Conservation (phyloP, 2,888 invertebrate genomes). For the Alloscopus bannaensis region DNA sequence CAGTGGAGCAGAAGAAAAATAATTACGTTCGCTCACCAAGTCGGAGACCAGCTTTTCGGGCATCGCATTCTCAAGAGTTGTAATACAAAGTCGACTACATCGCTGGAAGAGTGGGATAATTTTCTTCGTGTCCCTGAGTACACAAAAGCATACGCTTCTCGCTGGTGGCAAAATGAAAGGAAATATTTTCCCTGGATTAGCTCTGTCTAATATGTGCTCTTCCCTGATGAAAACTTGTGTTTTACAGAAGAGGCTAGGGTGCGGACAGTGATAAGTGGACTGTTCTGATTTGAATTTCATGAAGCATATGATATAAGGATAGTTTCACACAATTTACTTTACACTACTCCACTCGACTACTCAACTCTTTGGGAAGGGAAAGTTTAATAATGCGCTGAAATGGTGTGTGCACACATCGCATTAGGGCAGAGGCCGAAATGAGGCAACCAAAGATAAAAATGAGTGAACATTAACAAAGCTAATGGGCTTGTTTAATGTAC, state of each 20-base stretch:
- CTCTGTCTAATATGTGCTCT: too few species aligned
- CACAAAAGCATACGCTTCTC: too few species aligned
- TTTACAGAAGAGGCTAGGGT: slow-evolving; percentile 11
- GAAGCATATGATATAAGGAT: slow-evolving; percentile 13
- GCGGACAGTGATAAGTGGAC: slow-evolving; percentile 58
- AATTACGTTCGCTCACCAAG: slow-evolving; percentile 59
- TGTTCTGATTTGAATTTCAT: slow-evolving; percentile 49
- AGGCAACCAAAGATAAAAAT: slow-evolving; percentile 21
- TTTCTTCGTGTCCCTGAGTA: too few species aligned
- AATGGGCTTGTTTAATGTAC: too few species aligned
- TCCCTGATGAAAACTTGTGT: neutral
- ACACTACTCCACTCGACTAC: neutral
- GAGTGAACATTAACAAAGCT: slow-evolving; percentile 26
- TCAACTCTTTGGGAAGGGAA: neutral
- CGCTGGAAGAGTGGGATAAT: too few species aligned
- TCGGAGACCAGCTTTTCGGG: neutral
- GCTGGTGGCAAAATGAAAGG: too few species aligned
- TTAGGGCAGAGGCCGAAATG: neutral
- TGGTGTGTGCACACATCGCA: neutral
- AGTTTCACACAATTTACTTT: neutral
- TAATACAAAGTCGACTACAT: too few species aligned
- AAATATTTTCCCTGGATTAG: too few species aligned
- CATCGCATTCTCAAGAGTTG: too few species aligned
- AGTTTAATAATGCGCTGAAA: neutral
- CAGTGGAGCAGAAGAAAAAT: slow-evolving; percentile 72